phyloP scores from a whole-genome alignment of 2,113 vertebrate genomes.

The Mus pahari region DNA sequence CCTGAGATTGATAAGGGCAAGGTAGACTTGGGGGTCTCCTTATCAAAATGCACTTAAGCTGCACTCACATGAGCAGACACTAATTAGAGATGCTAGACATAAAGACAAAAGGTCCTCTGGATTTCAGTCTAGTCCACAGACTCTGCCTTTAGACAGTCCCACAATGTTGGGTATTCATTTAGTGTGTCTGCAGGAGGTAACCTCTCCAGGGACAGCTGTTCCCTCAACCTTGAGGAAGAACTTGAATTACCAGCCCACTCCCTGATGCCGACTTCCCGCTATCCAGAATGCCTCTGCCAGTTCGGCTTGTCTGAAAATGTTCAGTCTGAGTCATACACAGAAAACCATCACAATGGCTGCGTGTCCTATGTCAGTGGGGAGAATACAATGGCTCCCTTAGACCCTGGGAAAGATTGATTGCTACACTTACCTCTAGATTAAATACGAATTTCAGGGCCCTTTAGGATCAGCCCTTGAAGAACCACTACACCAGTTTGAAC shows the following conservation, averaged over 20 bases:
- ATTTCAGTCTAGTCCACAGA: not conserved
- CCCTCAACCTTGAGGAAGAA: not conserved
- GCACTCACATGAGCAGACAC: conserved; percentile 27
- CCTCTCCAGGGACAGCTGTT: conserved; percentile 40
- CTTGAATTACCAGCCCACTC: not conserved
- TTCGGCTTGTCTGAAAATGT: conserved; percentile 58
- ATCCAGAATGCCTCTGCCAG: conserved; percentile 52
- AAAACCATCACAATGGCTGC: conserved; percentile 70
- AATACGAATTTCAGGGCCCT: conserved; percentile 69
- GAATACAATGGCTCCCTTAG: conserved; percentile 66
- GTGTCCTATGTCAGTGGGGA: not conserved
- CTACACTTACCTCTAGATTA: conserved; percentile 78
- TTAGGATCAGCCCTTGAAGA: conserved; percentile 55
- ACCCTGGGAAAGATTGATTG: conserved; percentile 71
- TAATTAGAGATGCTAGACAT: not conserved
- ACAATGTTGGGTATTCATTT: not conserved
- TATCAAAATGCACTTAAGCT: not conserved
- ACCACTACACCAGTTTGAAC: conserved; percentile 71
- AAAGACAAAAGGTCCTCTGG: not conserved
- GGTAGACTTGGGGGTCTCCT: conserved; percentile 28
- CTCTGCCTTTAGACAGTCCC: not conserved
- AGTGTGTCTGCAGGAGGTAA: not conserved
- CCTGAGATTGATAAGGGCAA: conserved; percentile 38
- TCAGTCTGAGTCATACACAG: conserved; percentile 66
- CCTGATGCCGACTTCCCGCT: not conserved